Conservation (phyloP, 2,888 invertebrate genomes). For the Odontothrips loti region DNA sequence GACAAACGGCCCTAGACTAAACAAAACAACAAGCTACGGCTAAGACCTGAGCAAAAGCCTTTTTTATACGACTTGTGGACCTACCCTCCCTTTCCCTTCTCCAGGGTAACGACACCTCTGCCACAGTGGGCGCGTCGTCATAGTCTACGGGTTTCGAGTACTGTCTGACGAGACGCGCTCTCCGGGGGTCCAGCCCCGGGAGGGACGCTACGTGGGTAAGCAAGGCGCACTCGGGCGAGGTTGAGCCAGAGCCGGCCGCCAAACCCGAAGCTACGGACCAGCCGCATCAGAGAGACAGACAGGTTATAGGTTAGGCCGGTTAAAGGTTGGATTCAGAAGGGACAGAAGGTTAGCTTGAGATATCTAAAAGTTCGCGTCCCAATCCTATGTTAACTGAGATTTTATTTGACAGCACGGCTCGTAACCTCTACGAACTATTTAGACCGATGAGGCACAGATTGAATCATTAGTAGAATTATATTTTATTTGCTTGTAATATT, state of each 20-base stretch:
- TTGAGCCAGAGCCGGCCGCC: slow-evolving; percentile 48
- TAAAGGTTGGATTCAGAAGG: neutral
- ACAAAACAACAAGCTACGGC: neutral
- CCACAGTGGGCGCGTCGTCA: slow-evolving; percentile 66
- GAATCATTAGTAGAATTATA: neutral
- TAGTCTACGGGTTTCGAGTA: slow-evolving; percentile 54
- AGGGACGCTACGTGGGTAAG: slow-evolving; percentile 65
- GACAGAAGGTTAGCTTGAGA: neutral
- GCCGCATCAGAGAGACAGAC: slow-evolving; percentile 24
- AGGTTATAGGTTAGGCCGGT: neutral
- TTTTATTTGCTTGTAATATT: too few species aligned
- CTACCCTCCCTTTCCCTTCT: slow-evolving; percentile 56
- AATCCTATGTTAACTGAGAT: neutral
- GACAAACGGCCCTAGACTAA: too few species aligned
- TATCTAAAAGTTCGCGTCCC: neutral
- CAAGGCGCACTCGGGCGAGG: slow-evolving; percentile 48
- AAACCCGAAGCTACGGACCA: slow-evolving; percentile 12
- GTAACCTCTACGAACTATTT: neutral
- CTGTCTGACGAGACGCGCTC: slow-evolving; percentile 65
- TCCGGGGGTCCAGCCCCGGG: slow-evolving; percentile 64
- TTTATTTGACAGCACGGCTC: neutral
- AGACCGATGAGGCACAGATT: neutral
- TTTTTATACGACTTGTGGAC: neutral
- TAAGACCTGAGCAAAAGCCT: neutral
- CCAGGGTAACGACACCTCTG: slow-evolving; percentile 82